These are phyloP conservation scores for Phrynocephalus versicolor DNA, from an alignment of 2,113 vertebrate genomes.

Conservation along the genomic window DNA sequence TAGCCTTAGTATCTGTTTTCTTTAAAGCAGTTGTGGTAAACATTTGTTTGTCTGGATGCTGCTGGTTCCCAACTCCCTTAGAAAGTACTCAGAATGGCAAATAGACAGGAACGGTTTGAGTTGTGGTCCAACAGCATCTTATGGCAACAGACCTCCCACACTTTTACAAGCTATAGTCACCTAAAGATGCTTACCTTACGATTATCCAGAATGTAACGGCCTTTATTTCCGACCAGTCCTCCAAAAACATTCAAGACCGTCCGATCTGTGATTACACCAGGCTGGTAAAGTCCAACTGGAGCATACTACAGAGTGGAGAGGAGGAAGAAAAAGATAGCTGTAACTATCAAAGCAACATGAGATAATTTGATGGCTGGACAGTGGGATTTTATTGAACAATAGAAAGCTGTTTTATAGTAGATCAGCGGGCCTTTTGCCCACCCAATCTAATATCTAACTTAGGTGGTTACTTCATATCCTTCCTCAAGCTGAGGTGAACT, in stretches of 20 bases:
- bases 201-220: conserved; percentile 82
- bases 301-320: conserved; percentile 67
- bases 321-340: conserved; percentile 47
- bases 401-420: not conserved
- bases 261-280: conserved; percentile 79
- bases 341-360: conserved; percentile 1
- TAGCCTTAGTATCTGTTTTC: too few species aligned
- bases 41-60: too few species aligned
- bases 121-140: not conserved
- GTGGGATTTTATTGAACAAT: not conserved
- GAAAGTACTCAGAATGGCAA: too few species aligned
- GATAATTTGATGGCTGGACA: not conserved
- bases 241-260: conserved; percentile 85
- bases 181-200: conserved; percentile 76
- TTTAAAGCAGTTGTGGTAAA: too few species aligned
- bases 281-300: conserved; percentile 72
- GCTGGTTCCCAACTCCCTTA: too few species aligned
- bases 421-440: not conserved
- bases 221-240: conserved; percentile 61
- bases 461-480: too few species aligned
- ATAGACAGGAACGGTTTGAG: too few species aligned
- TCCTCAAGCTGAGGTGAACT: too few species aligned
- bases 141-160: not conserved
- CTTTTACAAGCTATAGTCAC: conserved; percentile 3
- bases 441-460: too few species aligned